These are phyloP conservation scores for Brachionus manjavacas DNA, from an alignment of 1,140 invertebrate genomes.

Conservation along the genomic window DNA sequence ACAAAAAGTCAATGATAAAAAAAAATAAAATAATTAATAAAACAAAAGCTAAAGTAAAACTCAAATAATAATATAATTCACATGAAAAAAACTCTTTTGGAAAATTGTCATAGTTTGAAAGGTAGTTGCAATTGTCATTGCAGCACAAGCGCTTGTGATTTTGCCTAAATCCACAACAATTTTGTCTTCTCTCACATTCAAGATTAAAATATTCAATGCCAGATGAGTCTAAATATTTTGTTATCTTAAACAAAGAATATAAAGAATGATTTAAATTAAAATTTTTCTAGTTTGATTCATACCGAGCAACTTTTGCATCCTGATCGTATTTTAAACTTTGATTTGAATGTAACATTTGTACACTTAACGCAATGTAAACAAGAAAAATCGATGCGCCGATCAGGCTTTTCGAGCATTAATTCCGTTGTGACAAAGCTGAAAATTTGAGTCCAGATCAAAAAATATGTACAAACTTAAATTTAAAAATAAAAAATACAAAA, in stretches of 20 bases:
- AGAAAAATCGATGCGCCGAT: neutral
- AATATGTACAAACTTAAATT: neutral
- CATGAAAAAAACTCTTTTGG: neutral
- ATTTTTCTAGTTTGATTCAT: neutral
- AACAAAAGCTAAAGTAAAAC: neutral
- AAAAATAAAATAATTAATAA: neutral
- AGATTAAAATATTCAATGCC: neutral
- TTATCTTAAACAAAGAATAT: neutral
- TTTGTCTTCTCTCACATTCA: neutral
- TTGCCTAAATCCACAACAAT: conserved; percentile 6
- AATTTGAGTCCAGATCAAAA: neutral
- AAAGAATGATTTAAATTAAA: too few species aligned
- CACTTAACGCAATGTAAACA: neutral
- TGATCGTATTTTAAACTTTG: neutral
- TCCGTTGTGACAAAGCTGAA: neutral
- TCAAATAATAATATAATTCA: neutral
- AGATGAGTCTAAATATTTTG: neutral
- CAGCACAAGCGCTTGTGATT: neutral
- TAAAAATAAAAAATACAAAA: neutral
- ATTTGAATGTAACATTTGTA: neutral
- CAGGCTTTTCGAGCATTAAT: neutral
- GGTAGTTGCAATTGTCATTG: conserved; percentile 19
- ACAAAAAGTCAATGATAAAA: conserved; percentile 1
- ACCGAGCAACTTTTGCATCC: conserved; percentile 24
- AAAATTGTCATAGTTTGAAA: neutral